phyloP scores from a whole-genome alignment of 2,113 vertebrate species.

The Pimephales promelas region DNA sequence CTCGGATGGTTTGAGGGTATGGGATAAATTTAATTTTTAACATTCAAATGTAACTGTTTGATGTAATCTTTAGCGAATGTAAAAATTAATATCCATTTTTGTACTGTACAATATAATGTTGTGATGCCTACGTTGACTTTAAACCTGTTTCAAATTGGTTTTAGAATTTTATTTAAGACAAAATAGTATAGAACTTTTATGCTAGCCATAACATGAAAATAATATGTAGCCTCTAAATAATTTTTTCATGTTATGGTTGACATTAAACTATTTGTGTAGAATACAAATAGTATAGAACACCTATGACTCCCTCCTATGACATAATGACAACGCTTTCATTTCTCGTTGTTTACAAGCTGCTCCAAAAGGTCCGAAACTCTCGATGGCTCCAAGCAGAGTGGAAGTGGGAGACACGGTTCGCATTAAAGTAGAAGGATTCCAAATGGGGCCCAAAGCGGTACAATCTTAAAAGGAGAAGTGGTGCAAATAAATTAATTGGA shows the following conservation, averaged over 20 bases:
- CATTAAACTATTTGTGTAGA: too few relatives aligned
- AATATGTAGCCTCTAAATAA: too few relatives aligned
- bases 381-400: slow-evolving; percentile 82
- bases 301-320: not conserved
- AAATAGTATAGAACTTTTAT: too few relatives aligned
- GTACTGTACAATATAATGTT: not conserved
- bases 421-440: slow-evolving; percentile 87
- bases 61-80: not conserved
- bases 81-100: not conserved
- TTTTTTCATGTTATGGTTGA: too few relatives aligned
- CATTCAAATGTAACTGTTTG: not conserved
- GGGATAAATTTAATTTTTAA: not conserved
- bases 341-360: slow-evolving; percentile 75
- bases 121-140: not conserved
- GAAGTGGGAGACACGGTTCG: slow-evolving; percentile 88
- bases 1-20: too few relatives aligned
- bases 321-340: not conserved
- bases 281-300: not conserved
- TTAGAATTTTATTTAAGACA: too few relatives aligned
- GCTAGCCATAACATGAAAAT: too few relatives aligned
- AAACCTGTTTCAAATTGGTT: not conserved
- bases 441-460: slow-evolving; percentile 74
- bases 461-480: slow-evolving; percentile 49
- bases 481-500: not conserved
- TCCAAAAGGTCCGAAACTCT: slow-evolving; percentile 89